These are phyloP conservation scores for Drosophila navojoa DNA, from an alignment of 1,140 invertebrate species.

Conservation along the genomic window DNA sequence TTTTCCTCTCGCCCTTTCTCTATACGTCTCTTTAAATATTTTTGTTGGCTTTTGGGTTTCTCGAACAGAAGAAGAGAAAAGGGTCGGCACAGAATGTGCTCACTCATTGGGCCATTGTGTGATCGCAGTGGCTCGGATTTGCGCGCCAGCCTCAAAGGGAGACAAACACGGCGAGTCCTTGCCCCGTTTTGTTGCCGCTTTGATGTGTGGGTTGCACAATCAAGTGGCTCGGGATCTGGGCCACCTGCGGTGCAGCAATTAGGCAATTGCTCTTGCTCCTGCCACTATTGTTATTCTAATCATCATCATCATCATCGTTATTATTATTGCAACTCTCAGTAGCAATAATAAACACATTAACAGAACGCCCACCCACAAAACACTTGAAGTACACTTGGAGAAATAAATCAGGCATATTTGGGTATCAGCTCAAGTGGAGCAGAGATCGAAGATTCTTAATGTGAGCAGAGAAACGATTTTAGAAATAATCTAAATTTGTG, in stretches of 20 bases:
- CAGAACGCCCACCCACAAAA: neutral
- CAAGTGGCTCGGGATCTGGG: constrained; percentile 45
- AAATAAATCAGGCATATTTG: neutral
- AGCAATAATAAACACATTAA: constrained; percentile 55
- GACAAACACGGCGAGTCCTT: neutral
- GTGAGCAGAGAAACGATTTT: no score
- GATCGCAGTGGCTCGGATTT: constrained; percentile 41
- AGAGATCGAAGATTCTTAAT: no score
- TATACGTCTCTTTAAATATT: constrained; percentile 55
- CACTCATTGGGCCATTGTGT: constrained; percentile 59
- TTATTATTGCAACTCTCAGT: constrained; percentile 48
- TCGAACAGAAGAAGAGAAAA: constrained; percentile 20
- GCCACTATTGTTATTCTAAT: constrained; percentile 21
- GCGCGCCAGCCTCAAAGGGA: constrained; percentile 3
- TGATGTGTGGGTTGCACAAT: constrained; percentile 70
- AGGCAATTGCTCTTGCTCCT: constrained; percentile 51
- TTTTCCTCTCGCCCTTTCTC: neutral
- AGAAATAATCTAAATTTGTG: no score
- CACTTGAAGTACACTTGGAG: constrained; percentile 5
- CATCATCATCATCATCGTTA: neutral
- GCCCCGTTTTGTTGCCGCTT: constrained; percentile 50
- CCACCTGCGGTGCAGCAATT: constrained; percentile 76
- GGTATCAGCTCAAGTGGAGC: neutral
- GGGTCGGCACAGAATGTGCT: constrained; percentile 64
- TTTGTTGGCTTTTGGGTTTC: constrained; percentile 51